Conservation (phyloP, 2,113 vertebrate species). For the Mobula hypostoma region DNA sequence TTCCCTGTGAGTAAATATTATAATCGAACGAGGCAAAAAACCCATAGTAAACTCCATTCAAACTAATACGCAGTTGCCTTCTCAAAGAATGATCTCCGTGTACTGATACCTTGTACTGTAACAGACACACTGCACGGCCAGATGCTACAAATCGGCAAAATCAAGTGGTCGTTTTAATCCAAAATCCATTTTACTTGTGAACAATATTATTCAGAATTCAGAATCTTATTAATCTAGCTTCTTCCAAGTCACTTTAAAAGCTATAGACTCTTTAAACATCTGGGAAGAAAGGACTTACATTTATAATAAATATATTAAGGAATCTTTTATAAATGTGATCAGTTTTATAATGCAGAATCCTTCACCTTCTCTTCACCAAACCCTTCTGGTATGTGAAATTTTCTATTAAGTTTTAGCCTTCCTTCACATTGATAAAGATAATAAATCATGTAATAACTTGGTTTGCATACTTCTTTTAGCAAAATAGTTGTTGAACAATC, state of each 20-base stretch:
- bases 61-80: neutral
- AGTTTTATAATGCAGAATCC: neutral
- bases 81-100: neutral
- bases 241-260: neutral
- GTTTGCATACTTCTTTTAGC: neutral
- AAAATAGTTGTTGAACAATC: neutral
- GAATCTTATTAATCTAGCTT: neutral
- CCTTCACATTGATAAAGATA: neutral
- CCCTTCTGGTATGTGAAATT: neutral
- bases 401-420: neutral
- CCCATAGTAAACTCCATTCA: neutral
- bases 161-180: neutral
- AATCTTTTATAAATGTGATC: neutral
- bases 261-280: neutral
- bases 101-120: neutral
- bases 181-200: neutral
- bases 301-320: neutral
- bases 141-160: neutral
- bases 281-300: neutral
- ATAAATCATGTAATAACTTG: neutral
- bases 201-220: neutral
- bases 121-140: neutral
- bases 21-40: neutral
- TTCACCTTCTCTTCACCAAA: neutral
- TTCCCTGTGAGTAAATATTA: neutral